phyloP scores from a whole-genome alignment of 2,888 invertebrate species.

The Sinopyrophorus schimmeli region DNA sequence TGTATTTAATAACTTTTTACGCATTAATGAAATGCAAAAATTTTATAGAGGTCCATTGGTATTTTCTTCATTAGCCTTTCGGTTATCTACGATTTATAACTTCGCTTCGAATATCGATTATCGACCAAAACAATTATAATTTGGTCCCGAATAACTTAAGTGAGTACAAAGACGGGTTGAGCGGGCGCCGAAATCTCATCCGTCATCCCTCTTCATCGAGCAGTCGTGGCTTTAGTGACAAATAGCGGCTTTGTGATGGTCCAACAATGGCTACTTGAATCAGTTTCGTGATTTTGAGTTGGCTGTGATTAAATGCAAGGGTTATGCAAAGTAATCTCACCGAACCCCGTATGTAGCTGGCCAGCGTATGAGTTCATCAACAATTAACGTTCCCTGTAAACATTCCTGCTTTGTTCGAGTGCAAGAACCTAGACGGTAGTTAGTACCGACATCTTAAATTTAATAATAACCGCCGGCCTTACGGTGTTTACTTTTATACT shows the following conservation, averaged over 20 bases:
- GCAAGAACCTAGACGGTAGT: conserved; percentile 7
- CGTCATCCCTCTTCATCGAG: conserved; percentile 50
- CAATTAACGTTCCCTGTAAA: conserved; percentile 18
- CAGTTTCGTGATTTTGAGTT: conserved; percentile 43
- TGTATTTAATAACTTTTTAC: too few relatives aligned
- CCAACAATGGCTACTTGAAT: conserved; percentile 51
- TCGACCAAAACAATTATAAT: conserved; percentile 30
- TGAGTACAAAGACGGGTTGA: conserved; percentile 36
- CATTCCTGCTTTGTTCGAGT: conserved; percentile 9
- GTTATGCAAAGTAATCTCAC: conserved; percentile 23
- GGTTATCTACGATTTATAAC: conserved; percentile 14
- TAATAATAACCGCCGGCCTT: too few relatives aligned
- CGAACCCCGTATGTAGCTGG: conserved; percentile 13
- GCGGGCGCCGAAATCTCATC: conserved; percentile 43
- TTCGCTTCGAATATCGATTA: conserved; percentile 23
- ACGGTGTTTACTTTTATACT: too few relatives aligned
- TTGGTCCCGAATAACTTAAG: conserved; percentile 27
- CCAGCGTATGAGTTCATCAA: conserved; percentile 18
- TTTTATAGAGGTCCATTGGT: not conserved
- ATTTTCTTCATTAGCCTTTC: too few relatives aligned
- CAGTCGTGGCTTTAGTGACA: conserved; percentile 50
- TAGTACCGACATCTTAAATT: not conserved
- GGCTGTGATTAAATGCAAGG: conserved; percentile 44
- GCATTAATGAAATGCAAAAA: too few relatives aligned
- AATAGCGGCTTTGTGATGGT: conserved; percentile 50